phyloP scores from a whole-genome alignment of 2,113 vertebrate species.

The Gyps fulvus region DNA sequence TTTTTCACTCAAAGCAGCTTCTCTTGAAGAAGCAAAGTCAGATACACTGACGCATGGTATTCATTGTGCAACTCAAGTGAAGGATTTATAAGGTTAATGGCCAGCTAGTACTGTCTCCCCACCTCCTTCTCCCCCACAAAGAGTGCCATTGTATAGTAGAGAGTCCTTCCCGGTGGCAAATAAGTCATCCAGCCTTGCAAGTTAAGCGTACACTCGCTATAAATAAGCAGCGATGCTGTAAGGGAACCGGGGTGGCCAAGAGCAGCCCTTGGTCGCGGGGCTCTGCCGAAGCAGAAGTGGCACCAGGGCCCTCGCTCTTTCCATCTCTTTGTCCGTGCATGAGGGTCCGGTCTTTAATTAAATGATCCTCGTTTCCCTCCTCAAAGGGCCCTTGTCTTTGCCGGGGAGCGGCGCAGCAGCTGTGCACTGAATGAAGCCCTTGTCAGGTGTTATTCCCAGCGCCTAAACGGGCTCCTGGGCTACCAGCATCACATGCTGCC shows the following conservation, averaged over 20 bases:
- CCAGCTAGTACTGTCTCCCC: not conserved
- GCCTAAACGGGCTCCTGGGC: not conserved
- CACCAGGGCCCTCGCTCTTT: not conserved
- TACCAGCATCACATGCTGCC: not conserved
- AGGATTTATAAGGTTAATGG: constrained; percentile 12
- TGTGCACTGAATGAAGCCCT: not conserved
- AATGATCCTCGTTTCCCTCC: not conserved
- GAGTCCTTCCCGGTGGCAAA: not conserved
- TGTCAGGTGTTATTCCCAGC: not conserved
- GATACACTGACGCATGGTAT: not conserved
- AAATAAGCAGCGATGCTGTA: not conserved
- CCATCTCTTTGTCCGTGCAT: not conserved
- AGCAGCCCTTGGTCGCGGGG: not conserved
- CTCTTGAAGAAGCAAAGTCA: not conserved
- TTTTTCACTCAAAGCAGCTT: not conserved
- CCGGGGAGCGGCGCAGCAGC: accelerated
- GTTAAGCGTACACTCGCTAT: not conserved
- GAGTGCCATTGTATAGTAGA: not conserved
- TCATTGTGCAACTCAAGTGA: not conserved
- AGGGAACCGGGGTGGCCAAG: accelerated
- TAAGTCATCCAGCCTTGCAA: not conserved
- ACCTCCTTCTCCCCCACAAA: not conserved
- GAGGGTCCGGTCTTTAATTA: not conserved
- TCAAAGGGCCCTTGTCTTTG: not conserved
- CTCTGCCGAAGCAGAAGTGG: not conserved